Percentiles rank a stretch among this genome's conserved stretches.
Conservation (phyloP, 2,888 invertebrate species). For the Stictocephala bisonia region DNA sequence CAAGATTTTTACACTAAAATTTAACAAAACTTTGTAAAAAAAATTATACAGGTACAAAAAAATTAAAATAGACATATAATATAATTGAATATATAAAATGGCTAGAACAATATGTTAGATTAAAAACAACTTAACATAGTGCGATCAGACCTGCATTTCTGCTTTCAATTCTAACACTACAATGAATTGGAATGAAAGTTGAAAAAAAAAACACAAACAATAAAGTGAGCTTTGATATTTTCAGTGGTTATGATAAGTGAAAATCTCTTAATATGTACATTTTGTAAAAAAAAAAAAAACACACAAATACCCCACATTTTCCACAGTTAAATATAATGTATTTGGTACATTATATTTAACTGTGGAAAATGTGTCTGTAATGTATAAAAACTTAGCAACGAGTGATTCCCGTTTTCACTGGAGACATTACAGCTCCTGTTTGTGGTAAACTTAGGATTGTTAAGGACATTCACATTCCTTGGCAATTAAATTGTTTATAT, state of each 20-base stretch:
- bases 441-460: conserved; percentile 44
- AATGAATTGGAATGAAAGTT: conserved; percentile 58
- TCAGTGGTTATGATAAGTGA: conserved; percentile 52
- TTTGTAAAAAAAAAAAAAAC: conserved; percentile 46
- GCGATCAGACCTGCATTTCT: conserved; percentile 60
- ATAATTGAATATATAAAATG: too few relatives aligned
- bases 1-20: too few relatives aligned
- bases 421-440: conserved; percentile 11
- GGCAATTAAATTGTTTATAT: conserved; percentile 45
- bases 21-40: too few relatives aligned
- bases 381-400: conserved; percentile 37
- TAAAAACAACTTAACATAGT: too few relatives aligned
- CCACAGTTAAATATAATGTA: too few relatives aligned
- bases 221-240: conserved; percentile 50
- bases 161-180: conserved; percentile 61
- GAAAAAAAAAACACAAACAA: conserved; percentile 53
- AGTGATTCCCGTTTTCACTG: conserved; percentile 30
- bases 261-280: conserved; percentile 51
- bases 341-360: conserved; percentile 45
- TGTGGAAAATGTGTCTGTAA: conserved; percentile 43
- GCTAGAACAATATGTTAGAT: too few relatives aligned
- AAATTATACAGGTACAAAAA: too few relatives aligned
- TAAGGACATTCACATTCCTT: conserved; percentile 47
- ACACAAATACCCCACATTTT: too few relatives aligned
- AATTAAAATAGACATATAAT: too few relatives aligned